Conservation (phyloP, 2,888 invertebrate genomes). For the Athalia rosae region DNA sequence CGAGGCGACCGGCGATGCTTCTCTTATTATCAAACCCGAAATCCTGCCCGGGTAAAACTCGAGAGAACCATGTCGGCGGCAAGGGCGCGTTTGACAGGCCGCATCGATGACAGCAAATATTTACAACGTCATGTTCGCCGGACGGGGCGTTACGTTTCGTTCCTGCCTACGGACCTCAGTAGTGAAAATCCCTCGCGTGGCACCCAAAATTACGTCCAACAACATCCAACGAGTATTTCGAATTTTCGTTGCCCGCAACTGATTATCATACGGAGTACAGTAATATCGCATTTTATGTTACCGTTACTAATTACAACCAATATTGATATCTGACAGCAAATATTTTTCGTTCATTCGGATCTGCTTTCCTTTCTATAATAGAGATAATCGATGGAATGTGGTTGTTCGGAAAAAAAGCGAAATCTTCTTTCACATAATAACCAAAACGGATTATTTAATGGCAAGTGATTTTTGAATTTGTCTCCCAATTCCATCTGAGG, state of each 20-base stretch:
- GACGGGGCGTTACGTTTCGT: conserved; percentile 44
- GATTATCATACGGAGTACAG: too few species aligned
- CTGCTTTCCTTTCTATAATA: too few species aligned
- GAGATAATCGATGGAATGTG: too few species aligned
- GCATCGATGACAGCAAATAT: conserved; percentile 70
- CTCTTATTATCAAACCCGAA: conserved; percentile 60
- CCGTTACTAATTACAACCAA: too few species aligned
- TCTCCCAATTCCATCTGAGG: too few species aligned
- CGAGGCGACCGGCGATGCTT: conserved; percentile 29
- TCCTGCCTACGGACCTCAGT: neutral
- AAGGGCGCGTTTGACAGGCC: conserved; percentile 50
- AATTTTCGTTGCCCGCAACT: neutral
- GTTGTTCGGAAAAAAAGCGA: too few species aligned
- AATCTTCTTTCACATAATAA: too few species aligned
- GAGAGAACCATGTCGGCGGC: conserved; percentile 50
- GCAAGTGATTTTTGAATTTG: too few species aligned
- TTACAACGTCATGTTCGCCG: conserved; percentile 68
- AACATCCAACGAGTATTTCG: neutral
- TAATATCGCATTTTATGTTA: too few species aligned
- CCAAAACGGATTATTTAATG: too few species aligned
- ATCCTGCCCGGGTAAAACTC: conserved; percentile 25
- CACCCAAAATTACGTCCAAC: conserved; percentile 1
- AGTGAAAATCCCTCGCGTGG: neutral
- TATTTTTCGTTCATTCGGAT: too few species aligned
- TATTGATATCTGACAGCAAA: too few species aligned